These are phyloP conservation scores for Urocolius indicus DNA, from an alignment of 2,113 vertebrate species.

Conservation along the genomic window DNA sequence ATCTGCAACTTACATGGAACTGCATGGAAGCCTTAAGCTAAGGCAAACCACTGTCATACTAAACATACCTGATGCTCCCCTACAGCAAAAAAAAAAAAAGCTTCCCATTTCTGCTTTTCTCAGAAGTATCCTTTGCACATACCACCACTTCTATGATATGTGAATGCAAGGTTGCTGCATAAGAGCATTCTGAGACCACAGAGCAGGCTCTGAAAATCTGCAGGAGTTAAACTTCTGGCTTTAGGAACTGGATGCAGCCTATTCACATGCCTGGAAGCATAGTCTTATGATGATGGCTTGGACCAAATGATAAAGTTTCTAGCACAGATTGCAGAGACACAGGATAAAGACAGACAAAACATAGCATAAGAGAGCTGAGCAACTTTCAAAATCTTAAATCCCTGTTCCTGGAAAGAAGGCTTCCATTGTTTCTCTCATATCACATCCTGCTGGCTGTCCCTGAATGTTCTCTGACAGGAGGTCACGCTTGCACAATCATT, in stretches of 20 bases:
- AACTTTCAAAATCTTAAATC: not conserved
- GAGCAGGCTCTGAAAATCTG: not conserved
- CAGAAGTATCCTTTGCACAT: not conserved
- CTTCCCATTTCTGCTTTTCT: not conserved
- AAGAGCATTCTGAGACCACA: not conserved
- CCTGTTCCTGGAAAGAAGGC: not conserved
- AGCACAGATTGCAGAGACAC: not conserved
- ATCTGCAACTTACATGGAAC: not conserved
- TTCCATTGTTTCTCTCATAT: not conserved
- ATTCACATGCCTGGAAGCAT: not conserved
- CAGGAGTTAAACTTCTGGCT: not conserved
- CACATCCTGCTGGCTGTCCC: not conserved
- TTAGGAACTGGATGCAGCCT: not conserved
- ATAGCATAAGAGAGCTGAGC: not conserved
- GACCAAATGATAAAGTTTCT: not conserved
- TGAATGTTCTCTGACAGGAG: not conserved
- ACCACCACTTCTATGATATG: rapidly evolving
- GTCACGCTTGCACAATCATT: rapidly evolving
- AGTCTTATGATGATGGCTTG: not conserved
- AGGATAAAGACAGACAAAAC: not conserved
- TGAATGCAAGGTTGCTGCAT: not conserved
- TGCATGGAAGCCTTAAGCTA: not conserved
- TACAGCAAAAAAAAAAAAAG: not conserved
- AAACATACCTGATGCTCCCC: not conserved
- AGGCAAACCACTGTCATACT: not conserved